Conservation (phyloP, 2,888 invertebrate species). For the Rapana venosa region DNA sequence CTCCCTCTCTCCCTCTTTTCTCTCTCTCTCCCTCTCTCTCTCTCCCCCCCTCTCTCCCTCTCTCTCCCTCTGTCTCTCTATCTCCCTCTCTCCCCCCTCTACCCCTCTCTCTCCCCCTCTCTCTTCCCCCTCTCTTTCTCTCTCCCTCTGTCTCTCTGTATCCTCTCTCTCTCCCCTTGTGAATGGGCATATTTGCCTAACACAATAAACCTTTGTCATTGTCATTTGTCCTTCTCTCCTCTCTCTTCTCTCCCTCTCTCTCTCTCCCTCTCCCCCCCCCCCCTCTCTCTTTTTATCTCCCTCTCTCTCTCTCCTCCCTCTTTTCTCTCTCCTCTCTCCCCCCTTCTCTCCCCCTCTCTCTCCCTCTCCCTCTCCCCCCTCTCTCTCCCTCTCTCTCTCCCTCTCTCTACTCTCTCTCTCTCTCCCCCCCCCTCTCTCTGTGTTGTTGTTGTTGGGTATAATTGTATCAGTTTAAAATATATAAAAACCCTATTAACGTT, state of each 20-base stretch:
- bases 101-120: not conserved
- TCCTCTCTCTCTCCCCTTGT: not conserved
- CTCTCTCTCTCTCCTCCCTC: not conserved
- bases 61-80: not conserved
- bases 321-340: too few relatives aligned
- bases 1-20: not conserved
- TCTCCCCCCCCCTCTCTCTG: too few relatives aligned
- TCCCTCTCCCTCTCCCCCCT: too few relatives aligned
- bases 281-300: not conserved
- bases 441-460: too few relatives aligned
- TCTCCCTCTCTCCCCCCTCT: not conserved
- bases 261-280: not conserved
- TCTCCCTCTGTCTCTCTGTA: not conserved
- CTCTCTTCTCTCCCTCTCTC: not conserved
- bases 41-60: not conserved
- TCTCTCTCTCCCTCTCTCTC: slow-evolving; percentile 7
- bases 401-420: too few relatives aligned
- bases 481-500: too few relatives aligned
- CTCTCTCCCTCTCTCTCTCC: too few relatives aligned
- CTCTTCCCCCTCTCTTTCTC: too few relatives aligned
- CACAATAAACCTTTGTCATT: too few relatives aligned
- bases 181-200: not conserved
- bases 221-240: not conserved
- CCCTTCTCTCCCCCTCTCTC: too few relatives aligned
- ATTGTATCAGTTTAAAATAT: too few relatives aligned